Evolutionary conservation across 2,888 invertebrate species (phyloP).

Genomic region (Flexamia atlantica): DNA sequence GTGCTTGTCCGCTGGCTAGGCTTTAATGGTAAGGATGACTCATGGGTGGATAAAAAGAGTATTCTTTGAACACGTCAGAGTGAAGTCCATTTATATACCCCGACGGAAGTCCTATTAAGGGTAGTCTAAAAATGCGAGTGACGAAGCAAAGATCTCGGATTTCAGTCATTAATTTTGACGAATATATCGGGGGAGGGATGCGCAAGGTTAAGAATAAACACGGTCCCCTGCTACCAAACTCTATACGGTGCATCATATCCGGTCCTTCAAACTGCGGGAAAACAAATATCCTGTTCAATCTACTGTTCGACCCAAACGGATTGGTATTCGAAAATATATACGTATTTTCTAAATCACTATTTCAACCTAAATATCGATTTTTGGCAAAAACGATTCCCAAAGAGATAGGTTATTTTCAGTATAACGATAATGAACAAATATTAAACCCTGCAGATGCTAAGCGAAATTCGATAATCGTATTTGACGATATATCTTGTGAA

Average conservation of each 20-base stretch:
- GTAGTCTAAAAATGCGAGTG: too few species aligned
- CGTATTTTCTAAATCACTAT: conserved; percentile 49
- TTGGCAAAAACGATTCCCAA: neutral
- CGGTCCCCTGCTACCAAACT: neutral
- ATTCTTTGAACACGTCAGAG: conserved; percentile 35
- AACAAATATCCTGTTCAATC: neutral
- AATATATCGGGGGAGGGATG: neutral
- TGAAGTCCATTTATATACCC: neutral
- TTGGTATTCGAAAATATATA: conserved; percentile 51
- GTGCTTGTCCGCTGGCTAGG: too few species aligned
- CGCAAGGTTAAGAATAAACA: neutral
- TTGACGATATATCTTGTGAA: conserved; percentile 48
- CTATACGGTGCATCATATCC: neutral
- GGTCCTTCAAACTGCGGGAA: conserved; percentile 15
- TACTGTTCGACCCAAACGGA: conserved; percentile 28
- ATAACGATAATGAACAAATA: conserved; percentile 19
- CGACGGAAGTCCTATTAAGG: neutral
- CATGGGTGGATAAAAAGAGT: conserved; percentile 11
- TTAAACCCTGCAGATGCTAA: conserved; percentile 3
- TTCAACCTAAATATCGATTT: conserved; percentile 48
- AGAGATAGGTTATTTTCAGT: conserved; percentile 37
- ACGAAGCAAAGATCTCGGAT: neutral
- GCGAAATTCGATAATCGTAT: conserved; percentile 30
- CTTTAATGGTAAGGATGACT: too few species aligned
- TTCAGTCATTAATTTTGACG: neutral